phyloP scores from a whole-genome alignment of 2,113 vertebrate genomes.

The Carassius gibelio region DNA sequence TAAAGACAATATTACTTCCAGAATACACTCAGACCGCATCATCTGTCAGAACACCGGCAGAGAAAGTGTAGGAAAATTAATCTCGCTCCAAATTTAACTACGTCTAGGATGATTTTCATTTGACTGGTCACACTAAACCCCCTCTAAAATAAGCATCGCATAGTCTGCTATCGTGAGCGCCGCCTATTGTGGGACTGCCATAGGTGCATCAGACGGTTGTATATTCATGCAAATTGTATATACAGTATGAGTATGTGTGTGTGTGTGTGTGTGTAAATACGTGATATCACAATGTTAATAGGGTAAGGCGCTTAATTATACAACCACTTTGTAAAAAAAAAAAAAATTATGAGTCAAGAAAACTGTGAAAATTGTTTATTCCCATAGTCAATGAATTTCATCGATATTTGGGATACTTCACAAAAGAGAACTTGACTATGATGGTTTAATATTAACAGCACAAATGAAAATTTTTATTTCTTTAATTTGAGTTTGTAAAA shows the following conservation, averaged over 20 bases:
- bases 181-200: neutral
- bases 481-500: neutral
- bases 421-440: slow-evolving; percentile 38
- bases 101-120: neutral
- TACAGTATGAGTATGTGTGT: neutral
- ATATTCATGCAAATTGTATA: neutral
- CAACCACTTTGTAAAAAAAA: neutral
- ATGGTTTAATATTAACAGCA: slow-evolving; percentile 4
- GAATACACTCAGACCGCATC: neutral
- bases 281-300: neutral
- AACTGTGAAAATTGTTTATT: slow-evolving; percentile 7
- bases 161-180: neutral
- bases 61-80: neutral
- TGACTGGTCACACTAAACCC: neutral
- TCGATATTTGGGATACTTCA: slow-evolving; percentile 43
- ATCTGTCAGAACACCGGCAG: fast-evolving
- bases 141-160: neutral
- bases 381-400: slow-evolving; percentile 57
- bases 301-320: neutral
- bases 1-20: neutral
- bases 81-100: neutral
- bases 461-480: neutral
- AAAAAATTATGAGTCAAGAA: neutral
- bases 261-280: neutral
- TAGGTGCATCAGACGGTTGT: neutral